Evolutionary conservation across 2,797 vertebrate species (phyloP).

Genomic region (Gephyroberyx darwinii): DNA sequence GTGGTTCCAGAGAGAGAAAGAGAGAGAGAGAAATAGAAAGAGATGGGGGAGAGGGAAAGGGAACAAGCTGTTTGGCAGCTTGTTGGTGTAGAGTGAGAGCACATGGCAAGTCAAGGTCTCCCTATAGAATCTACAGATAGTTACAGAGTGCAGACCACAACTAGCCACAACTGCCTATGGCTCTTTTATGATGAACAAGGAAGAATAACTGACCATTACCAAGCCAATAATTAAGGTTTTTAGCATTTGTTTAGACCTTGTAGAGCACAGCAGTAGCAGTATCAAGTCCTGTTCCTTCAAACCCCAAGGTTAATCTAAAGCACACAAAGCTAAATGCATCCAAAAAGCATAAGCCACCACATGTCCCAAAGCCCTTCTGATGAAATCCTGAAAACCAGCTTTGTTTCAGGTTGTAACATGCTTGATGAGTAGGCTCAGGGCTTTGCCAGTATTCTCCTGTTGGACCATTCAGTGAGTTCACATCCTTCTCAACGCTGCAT

Average conservation of each 20-base stretch:
- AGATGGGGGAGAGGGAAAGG: not conserved
- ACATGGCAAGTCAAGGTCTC: constrained; percentile 16
- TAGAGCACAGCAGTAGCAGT: constrained; percentile 4
- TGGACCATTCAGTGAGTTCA: constrained; percentile 4
- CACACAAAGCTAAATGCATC: constrained; percentile 13
- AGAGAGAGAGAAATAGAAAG: not conserved
- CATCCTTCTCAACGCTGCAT: not conserved
- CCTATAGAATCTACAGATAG: constrained; percentile 14
- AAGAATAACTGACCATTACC: constrained; percentile 35
- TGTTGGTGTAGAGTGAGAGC: constrained; percentile 29
- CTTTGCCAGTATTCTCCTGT: constrained; percentile 13
- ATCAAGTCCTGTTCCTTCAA: constrained; percentile 3
- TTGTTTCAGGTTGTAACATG: constrained; percentile 24
- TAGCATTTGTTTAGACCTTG: constrained; percentile 32
- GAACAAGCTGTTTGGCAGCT: constrained; percentile 23
- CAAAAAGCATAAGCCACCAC: constrained; percentile 12
- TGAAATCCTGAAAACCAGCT: constrained; percentile 21
- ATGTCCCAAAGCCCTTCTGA: not conserved
- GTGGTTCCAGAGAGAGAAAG: not conserved
- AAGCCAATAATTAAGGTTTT: constrained; percentile 30
- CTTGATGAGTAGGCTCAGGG: constrained; percentile 1
- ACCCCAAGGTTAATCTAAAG: constrained; percentile 32
- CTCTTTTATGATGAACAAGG: constrained; percentile 27
- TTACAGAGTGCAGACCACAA: not conserved
- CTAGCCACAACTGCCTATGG: constrained; percentile 3